phyloP scores from a whole-genome alignment of 2,113 vertebrate species.

The Pedetes capensis region DNA sequence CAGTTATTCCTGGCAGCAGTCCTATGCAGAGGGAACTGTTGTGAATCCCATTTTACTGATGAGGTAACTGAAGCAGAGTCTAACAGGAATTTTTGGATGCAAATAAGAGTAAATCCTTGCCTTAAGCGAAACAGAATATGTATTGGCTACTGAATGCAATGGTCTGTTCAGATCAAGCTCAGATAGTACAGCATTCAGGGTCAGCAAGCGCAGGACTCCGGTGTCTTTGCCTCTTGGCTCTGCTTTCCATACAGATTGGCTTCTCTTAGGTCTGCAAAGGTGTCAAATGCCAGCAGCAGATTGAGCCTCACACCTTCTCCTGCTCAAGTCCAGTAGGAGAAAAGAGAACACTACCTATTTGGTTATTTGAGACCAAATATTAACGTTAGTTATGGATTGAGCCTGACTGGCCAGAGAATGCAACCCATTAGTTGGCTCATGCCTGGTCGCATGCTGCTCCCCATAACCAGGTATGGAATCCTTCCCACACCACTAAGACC shows the following conservation, averaged over 20 bases:
- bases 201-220: neutral
- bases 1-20: neutral
- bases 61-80: neutral
- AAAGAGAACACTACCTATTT: neutral
- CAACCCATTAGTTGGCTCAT: neutral
- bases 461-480: neutral
- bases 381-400: neutral
- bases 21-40: neutral
- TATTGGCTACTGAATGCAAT: neutral
- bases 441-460: neutral
- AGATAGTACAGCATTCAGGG: neutral
- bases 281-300: neutral
- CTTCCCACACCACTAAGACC: neutral
- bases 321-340: neutral
- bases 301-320: neutral
- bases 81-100: neutral
- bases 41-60: constrained; percentile 8
- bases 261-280: neutral
- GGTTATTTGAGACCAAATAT: neutral
- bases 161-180: neutral
- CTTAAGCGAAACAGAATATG: neutral
- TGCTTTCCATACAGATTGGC: neutral
- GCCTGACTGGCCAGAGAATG: neutral
- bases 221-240: neutral
- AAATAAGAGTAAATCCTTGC: neutral